These are phyloP conservation scores for Paracanthobrama guichenoti DNA, from an alignment of 2,113 vertebrate species.

Conservation along the genomic window DNA sequence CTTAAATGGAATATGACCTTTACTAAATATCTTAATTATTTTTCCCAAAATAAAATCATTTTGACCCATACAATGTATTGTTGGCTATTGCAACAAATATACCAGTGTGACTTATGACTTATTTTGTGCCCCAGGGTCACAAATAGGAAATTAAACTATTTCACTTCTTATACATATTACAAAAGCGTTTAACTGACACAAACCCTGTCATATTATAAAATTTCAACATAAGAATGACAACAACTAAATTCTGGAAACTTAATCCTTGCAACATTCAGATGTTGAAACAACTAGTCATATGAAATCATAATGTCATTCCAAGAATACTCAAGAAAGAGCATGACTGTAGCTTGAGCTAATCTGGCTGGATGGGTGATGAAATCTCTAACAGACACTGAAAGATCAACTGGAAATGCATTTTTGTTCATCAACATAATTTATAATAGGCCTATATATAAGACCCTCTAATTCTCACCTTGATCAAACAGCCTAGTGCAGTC, in stretches of 20 bases:
- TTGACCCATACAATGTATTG: no score
- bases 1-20: no score
- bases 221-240: not conserved
- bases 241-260: not conserved
- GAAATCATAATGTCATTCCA: not conserved
- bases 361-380: not conserved
- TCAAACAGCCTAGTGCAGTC: constrained; percentile 85
- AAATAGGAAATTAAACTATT: no score
- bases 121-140: no score
- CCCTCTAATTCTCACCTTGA: constrained; percentile 74
- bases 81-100: no score
- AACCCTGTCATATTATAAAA: no score
- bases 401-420: not conserved
- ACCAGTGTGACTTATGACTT: no score
- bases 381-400: not conserved
- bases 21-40: no score
- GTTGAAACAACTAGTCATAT: not conserved
- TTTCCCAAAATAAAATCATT: no score
- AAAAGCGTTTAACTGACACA: no score
- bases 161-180: no score
- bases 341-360: not conserved
- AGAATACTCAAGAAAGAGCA: no score
- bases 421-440: not conserved
- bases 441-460: not conserved
- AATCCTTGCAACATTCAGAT: not conserved